Percentiles rank a stretch among this genome's conserved stretches.
Evolutionary conservation across 2,113 vertebrate genomes (phyloP).

Genomic region (Bubo blakistoni): DNA sequence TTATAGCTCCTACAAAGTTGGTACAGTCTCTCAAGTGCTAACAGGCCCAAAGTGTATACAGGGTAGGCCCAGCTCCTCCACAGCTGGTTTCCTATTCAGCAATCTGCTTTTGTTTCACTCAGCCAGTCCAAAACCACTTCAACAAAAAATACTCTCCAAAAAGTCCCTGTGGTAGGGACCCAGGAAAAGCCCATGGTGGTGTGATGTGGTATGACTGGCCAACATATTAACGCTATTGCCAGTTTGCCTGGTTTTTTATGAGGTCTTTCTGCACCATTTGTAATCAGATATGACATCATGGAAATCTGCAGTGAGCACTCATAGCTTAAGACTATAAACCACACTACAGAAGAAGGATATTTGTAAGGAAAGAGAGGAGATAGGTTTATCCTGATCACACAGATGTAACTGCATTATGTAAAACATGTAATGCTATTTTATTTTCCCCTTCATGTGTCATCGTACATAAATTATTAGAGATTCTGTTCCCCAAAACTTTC

Average conservation of each 20-base stretch:
- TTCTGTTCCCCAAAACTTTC: neutral
- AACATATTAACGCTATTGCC: neutral
- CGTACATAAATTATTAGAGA: neutral
- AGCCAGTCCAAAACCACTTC: neutral
- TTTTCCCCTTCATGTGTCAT: neutral
- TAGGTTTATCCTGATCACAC: neutral
- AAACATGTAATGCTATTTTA: neutral
- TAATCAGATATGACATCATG: neutral
- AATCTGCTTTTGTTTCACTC: neutral
- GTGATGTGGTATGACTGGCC: neutral
- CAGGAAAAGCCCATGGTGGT: neutral
- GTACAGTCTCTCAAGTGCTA: neutral
- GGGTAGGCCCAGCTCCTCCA: neutral
- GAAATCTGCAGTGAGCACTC: neutral
- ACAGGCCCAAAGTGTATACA: fast-evolving
- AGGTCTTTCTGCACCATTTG: neutral
- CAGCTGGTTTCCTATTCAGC: fast-evolving
- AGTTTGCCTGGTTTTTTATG: neutral
- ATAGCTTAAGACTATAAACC: neutral
- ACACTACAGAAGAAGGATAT: neutral
- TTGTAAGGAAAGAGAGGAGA: neutral
- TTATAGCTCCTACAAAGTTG: neutral
- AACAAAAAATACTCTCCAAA: neutral
- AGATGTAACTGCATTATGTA: neutral
- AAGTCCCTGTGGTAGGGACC: neutral